A percentile compares a stretch with the other conserved stretches of the same genome.
phyloP scores from a whole-genome alignment of 2,888 invertebrate species.

The Latrodectus hesperus region DNA sequence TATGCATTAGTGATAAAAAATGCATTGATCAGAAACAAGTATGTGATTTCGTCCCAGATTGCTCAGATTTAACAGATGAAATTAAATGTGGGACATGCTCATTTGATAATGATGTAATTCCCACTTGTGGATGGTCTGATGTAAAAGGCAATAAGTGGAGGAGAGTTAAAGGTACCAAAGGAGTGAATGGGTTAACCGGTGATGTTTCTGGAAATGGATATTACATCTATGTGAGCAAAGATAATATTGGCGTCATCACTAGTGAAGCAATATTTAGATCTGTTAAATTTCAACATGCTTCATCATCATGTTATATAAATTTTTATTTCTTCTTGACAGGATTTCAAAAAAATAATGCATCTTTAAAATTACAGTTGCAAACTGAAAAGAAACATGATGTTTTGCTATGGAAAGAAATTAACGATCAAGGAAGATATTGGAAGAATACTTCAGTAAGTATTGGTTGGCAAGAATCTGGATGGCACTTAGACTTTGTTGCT shows the following conservation, averaged over 20 bases:
- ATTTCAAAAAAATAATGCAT: slow-evolving; percentile 35
- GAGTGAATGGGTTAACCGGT: slow-evolving; percentile 34
- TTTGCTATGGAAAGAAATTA: slow-evolving; percentile 36
- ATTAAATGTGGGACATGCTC: slow-evolving; percentile 62
- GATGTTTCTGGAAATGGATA: slow-evolving; percentile 49
- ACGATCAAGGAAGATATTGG: slow-evolving; percentile 57
- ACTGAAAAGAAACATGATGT: slow-evolving; percentile 23
- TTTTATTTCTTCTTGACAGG: slow-evolving; percentile 69
- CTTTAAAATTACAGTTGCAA: slow-evolving; percentile 46
- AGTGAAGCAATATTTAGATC: slow-evolving; percentile 59
- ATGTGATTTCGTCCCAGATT: slow-evolving; percentile 70
- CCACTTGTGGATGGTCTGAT: slow-evolving; percentile 68
- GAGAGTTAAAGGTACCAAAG: slow-evolving; percentile 40
- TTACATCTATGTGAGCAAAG: slow-evolving; percentile 62
- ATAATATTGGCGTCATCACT: slow-evolving; percentile 32
- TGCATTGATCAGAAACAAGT: slow-evolving; percentile 54
- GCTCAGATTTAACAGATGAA: slow-evolving; percentile 68
- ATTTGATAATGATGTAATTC: slow-evolving; percentile 61
- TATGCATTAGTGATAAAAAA: slow-evolving; percentile 27
- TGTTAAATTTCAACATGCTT: slow-evolving; percentile 42
- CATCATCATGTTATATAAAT: slow-evolving; percentile 49
- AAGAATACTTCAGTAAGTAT: slow-evolving; percentile 43
- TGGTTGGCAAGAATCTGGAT: slow-evolving; percentile 47
- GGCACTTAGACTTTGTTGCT: slow-evolving; percentile 65
- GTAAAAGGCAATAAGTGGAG: slow-evolving; percentile 48